A percentile compares a stretch with the other conserved stretches of the same genome.
Conservation (phyloP, 1,140 invertebrate genomes). For the Hylyphantes graminicola region DNA sequence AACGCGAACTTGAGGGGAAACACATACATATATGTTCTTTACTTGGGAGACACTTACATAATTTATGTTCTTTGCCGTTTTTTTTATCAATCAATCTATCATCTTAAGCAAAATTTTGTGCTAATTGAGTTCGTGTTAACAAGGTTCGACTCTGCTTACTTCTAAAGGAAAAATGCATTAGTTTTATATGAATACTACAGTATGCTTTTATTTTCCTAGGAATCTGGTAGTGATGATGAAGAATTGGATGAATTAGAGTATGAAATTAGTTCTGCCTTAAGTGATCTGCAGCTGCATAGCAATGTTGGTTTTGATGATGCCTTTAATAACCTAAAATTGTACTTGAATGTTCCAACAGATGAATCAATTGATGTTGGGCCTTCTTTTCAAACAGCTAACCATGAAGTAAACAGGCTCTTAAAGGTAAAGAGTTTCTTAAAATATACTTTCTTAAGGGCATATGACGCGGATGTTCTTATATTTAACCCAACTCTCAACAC, state of each 20-base stretch:
- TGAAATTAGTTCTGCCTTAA: background rate
- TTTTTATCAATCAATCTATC: too few relatives aligned
- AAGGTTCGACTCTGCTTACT: background rate
- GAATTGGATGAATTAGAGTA: background rate
- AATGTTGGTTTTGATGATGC: background rate
- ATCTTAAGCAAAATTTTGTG: too few relatives aligned
- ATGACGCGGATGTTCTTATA: too few relatives aligned
- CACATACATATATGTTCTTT: too few relatives aligned
- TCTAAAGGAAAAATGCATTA: too few relatives aligned
- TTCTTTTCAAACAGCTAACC: background rate
- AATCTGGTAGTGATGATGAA: background rate
- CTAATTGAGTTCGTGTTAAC: too few relatives aligned
- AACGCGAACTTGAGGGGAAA: background rate
- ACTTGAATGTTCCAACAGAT: conserved; percentile 8
- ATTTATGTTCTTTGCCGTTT: background rate
- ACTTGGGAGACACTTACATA: too few relatives aligned
- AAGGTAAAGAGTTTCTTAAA: background rate
- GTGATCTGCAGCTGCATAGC: conserved; percentile 11
- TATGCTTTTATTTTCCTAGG: too few relatives aligned
- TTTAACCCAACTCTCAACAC: too few relatives aligned
- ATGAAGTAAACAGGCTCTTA: background rate
- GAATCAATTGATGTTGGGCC: conserved; percentile 25
- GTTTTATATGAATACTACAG: too few relatives aligned
- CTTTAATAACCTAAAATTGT: conserved; percentile 26
- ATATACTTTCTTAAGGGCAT: too few relatives aligned